Evolutionary conservation across 92 coral and sea anemone species (phyloP), one percentile per base, ranked within the genome.

Genomic region (Desmophyllum pertusum): DNA sequence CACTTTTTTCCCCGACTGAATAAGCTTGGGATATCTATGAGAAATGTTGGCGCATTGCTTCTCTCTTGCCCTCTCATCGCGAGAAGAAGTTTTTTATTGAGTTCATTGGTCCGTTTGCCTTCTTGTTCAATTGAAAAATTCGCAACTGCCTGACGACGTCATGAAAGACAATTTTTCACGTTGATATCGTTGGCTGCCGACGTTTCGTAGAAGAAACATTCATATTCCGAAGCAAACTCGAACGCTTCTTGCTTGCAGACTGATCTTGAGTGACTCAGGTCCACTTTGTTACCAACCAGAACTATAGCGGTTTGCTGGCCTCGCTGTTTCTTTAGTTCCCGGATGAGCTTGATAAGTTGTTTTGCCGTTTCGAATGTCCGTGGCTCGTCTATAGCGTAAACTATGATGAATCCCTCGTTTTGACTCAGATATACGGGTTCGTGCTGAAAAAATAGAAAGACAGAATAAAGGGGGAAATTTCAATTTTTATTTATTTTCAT

Each of bases 401-500:
- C 95, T n/a, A 94, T 93, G 73, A 94, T 78, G 42, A 94, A 94
- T 6, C 98, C 98, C 63, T 94, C 95, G 80, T 94, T 92, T 48
- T 92, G 95, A 86, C 86, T 94, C 80, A 92, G 77, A 52, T 94
- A 94, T 57, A 94, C 95, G 4, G 98, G 98, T 75, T 94, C 95
- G 63, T 94, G 85, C 95, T 94, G 50, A 51, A 45, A 79, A 46
- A n/a, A 70, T n/a, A n/a, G n/a, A 59, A 59, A 59, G 33, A 25
- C 3, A 25, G 10, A 59, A 4, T 14, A 1, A 48, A 14, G 65
- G 1, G n/a, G n/a, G n/a, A n/a, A n/a, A n/a, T n/a, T n/a, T n/a
- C n/a, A n/a, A n/a, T n/a, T n/a, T n/a, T n/a, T n/a, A n/a, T n/a
- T n/a, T n/a, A n/a, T n/a, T n/a, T n/a, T n/a, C n/a, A n/a, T n/a